Evolutionary conservation across 2,113 vertebrate genomes (phyloP), one percentile per base, ranked within the genome.

Genomic region (Chaetura pelagica): DNA sequence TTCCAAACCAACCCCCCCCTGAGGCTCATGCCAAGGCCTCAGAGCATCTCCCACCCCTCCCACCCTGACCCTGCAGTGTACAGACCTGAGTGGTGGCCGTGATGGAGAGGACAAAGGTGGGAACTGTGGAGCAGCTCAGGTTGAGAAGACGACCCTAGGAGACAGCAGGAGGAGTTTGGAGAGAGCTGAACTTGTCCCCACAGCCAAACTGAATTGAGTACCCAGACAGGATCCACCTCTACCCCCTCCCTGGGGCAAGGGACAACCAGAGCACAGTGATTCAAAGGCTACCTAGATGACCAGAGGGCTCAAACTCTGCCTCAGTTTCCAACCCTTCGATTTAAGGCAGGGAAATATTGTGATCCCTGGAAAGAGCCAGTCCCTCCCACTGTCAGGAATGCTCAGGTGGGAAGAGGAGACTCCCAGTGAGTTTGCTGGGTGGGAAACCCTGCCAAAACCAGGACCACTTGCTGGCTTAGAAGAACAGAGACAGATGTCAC

Each of bases 101-200:
- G 98, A 99, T 99, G 92, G 99, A 99, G 89, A 99, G 98, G 32
- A 99, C 99, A 84, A 99, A 99, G 26, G 99, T 99, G 71, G 99
- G 99, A 79, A 99, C 99, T 0, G 99, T 99, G 94, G 99, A 99
- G 96, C 99, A 99, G 98, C 99, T 99, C 96, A 99, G 96, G 95
- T 99, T 99, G 81, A 99, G 98, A 34, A 99, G 99, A 52, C 99
- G 99, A 40, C 99, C 99, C 99, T 99, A 96, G 90, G 86, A 78
- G 64, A 89, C 20, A 90, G 79, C 52, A 87, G 44, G 49, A 84
- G 23, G 61, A 62, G 54, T 34, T 40, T 48, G 71, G 58, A 72
- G 32, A 77, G 75, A 68, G 76, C 58, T 84, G 46, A 67, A 44
- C 19, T 15, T 10, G 46, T 7, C 30, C 34, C 27, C 63, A 32